Base-by-base conservation (phyloP, 2,888 invertebrate genomes). In the Cryptocheilus praepositus region DNA sequence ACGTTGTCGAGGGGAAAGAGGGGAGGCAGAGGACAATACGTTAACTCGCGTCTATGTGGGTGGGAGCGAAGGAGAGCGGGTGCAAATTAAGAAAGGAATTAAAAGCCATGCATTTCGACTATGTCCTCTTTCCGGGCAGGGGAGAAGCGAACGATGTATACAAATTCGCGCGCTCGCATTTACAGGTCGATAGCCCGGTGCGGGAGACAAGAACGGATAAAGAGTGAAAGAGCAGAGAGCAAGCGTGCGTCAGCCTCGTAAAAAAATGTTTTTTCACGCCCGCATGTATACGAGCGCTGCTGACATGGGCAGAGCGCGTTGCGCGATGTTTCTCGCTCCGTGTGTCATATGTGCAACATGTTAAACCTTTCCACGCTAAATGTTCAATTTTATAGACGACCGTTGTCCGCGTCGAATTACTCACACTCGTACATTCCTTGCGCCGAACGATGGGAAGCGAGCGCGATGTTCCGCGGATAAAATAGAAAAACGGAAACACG, bases 231-330 rank as follows among this genome's bases (percentile, higher is more conserved):
- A 55, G 7, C n/a, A 18, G 36, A 18, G 36, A 4, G 4, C 13
- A 11, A 18, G 22, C 1, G 22, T 25, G 2, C 25, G 5, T 25
- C 25, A n/a, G 28, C 11, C 19, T n/a, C 43, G 19, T 21, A 18
- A 44, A 53, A 25, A 61, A 66, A 60, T 54, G 22, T 73, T 68
- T 62, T 59, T 22, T 60, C 63, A 19, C 56, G 60, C 71, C 66
- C 68, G 65, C 75, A 67, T 67, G 67, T 62, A 51, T 44, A 54
- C 19, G 53, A 58, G 51, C 49, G 65, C 54, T 52, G 60, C n/a
- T 25, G 45, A 63, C 63, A 52, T 45, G 49, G 53, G 52, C 57
- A 55, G 49, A 54, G 46, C 36, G 51, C 43, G 36, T 28, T 44
- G 36, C 61, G 61, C 36, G 56, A 55, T 64, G 63, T 72, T 72